Evolutionary conservation across 2,797 vertebrate genomes (phyloP).

Genomic region (Limnodromus scolopaceus): DNA sequence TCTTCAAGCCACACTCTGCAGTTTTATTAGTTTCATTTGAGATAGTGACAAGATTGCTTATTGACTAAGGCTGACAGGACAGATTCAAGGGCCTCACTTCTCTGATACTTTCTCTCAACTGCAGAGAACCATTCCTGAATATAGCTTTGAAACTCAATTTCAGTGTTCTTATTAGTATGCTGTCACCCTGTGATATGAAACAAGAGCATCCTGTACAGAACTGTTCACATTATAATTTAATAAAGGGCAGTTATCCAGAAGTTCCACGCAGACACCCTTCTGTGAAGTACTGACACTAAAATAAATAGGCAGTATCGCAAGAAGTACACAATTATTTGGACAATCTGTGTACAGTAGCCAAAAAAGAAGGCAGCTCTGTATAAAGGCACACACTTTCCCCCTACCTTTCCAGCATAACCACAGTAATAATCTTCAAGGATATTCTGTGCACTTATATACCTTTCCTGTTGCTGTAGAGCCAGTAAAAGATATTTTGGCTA

Average conservation of each 20-base stretch:
- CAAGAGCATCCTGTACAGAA: neutral
- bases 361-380: neutral
- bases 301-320: neutral
- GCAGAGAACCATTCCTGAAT: neutral
- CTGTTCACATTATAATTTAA: neutral
- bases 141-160: neutral
- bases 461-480: conserved; percentile 96
- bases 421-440: neutral
- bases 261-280: neutral
- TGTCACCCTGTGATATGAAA: neutral
- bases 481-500: conserved; percentile 95
- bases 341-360: neutral
- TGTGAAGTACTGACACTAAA: neutral
- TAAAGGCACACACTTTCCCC: neutral
- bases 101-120: neutral
- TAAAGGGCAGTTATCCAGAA: neutral
- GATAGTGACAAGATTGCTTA: neutral
- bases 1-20: neutral
- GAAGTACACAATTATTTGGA: neutral
- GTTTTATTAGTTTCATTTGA: neutral
- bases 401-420: neutral
- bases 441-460: conserved; percentile 70
- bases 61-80: neutral
- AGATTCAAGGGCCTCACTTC: neutral
- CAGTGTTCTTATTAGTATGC: neutral